phyloP scores from a whole-genome alignment of 35 echinoderm and acorn worm genomes.

The Ptychodera flava region DNA sequence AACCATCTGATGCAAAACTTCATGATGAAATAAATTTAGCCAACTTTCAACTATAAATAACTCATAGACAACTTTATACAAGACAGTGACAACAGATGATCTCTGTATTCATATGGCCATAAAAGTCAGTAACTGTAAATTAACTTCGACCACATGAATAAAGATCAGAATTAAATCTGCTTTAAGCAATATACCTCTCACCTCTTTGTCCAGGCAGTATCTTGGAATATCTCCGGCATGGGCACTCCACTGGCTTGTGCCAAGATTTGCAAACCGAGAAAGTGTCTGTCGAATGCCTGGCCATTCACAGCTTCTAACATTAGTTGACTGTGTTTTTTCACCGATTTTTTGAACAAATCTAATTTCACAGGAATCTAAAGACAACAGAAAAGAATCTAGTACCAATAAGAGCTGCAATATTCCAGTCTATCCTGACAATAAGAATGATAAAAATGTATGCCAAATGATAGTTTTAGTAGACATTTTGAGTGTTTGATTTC shows the following conservation, averaged over 20 bases:
- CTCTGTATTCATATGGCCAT: too few relatives aligned
- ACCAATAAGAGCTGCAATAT: not conserved
- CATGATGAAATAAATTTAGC: too few relatives aligned
- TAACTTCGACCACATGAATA: too few relatives aligned
- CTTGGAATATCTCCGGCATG: constrained; percentile 22
- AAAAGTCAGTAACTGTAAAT: too few relatives aligned
- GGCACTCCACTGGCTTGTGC: constrained; percentile 11
- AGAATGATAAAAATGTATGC: not conserved
- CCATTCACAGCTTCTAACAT: constrained; percentile 49
- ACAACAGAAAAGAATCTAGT: not conserved
- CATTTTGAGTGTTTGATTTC: not conserved
- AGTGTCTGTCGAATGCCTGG: constrained; percentile 19
- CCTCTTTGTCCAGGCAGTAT: constrained; percentile 25
- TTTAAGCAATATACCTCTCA: too few relatives aligned
- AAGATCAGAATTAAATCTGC: too few relatives aligned
- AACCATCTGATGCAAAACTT: too few relatives aligned
- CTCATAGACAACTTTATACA: too few relatives aligned
- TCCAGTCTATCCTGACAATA: too few relatives aligned
- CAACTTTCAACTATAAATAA: too few relatives aligned
- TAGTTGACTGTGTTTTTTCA: constrained; percentile 37
- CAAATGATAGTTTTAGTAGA: not conserved
- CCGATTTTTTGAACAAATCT: constrained; percentile 40
- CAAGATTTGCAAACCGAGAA: constrained; percentile 18
- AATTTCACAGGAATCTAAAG: constrained; percentile 23
- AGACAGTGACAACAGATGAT: too few relatives aligned